A percentile compares a stretch with the other conserved stretches of the same genome.
These are phyloP conservation scores for Amblyopsis hoosieri DNA, from an alignment of 2,797 vertebrate species.

Conservation along the genomic window DNA sequence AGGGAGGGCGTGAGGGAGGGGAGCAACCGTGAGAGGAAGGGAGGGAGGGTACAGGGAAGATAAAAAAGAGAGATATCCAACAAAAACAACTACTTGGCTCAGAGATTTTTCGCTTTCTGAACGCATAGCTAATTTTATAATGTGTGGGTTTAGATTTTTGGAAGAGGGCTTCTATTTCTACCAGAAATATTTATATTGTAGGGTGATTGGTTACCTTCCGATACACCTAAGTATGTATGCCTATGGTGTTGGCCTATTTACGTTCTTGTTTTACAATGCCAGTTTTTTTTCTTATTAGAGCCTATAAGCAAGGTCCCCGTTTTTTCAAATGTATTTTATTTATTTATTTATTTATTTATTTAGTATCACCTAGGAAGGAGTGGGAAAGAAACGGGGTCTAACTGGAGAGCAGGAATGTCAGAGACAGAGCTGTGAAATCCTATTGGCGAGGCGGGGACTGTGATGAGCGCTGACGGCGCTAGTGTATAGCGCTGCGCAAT, in stretches of 20 bases:
- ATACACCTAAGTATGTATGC: too few species aligned
- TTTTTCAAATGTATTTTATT: too few species aligned
- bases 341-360: too few species aligned
- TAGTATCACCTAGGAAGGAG: background rate
- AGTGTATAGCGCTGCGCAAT: conserved; percentile 28
- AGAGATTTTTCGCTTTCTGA: conserved; percentile 70
- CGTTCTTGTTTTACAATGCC: too few species aligned
- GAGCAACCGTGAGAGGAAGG: conserved; percentile 65
- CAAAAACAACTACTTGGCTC: conserved; percentile 77
- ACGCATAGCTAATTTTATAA: conserved; percentile 60
- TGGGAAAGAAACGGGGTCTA: conserved; percentile 26
- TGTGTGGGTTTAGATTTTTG: conserved; percentile 34
- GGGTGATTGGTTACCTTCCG: too few species aligned
- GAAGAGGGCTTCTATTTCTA: conserved; percentile 16
- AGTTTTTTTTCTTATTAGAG: too few species aligned
- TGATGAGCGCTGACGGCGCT: conserved; percentile 23
- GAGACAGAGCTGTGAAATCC: conserved; percentile 52
- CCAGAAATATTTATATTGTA: conserved; percentile 23
- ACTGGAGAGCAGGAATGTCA: conserved; percentile 30
- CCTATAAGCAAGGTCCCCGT: too few species aligned
- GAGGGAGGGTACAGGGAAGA: conserved; percentile 52
- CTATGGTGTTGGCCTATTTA: too few species aligned
- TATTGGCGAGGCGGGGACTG: conserved; percentile 47
- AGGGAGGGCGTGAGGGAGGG: conserved; percentile 73
- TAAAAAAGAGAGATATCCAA: conserved; percentile 57